These are phyloP conservation scores for Caenorhabditis sp. DNA, from an alignment of 2,888 invertebrate species.

Conservation along the genomic window DNA sequence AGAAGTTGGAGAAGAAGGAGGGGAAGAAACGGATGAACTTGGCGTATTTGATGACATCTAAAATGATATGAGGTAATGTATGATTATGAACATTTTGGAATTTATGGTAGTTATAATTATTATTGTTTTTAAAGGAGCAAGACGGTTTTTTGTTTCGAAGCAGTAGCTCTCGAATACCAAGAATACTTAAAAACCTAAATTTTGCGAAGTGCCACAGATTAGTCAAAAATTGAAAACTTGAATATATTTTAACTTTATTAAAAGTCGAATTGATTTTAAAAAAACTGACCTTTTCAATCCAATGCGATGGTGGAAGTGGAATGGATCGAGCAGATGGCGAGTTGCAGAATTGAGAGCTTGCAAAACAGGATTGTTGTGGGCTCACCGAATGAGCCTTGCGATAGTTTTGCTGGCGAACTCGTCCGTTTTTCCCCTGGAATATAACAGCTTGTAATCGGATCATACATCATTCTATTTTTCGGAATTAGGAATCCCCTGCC, in stretches of 20 bases:
- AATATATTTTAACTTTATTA: too few species aligned
- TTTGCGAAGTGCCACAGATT: too few species aligned
- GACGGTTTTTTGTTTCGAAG: background rate
- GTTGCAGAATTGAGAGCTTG: slow-evolving; percentile 20
- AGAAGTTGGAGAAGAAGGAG: slow-evolving; percentile 16
- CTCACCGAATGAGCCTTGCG: slow-evolving; percentile 35
- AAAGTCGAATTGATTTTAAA: background rate
- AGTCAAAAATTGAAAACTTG: too few species aligned
- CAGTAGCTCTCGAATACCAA: too few species aligned
- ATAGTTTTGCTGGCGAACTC: slow-evolving; percentile 5
- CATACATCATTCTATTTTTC: too few species aligned
- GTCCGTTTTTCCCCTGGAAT: background rate
- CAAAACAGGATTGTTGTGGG: slow-evolving; percentile 21
- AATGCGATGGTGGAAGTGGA: slow-evolving; percentile 34
- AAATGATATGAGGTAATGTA: too few species aligned
- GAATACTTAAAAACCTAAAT: too few species aligned
- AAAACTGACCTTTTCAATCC: slow-evolving; percentile 28
- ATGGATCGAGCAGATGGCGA: slow-evolving; percentile 36
- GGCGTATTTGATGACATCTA: slow-evolving; percentile 2
- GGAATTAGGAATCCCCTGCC: too few species aligned
- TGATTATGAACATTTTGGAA: too few species aligned
- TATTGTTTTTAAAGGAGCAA: too few species aligned
- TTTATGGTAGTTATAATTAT: too few species aligned
- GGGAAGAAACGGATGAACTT: slow-evolving; percentile 22
- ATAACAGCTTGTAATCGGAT: too few species aligned